phyloP scores from a whole-genome alignment of 2,113 vertebrate species.

The Chelonoidis abingdonii region DNA sequence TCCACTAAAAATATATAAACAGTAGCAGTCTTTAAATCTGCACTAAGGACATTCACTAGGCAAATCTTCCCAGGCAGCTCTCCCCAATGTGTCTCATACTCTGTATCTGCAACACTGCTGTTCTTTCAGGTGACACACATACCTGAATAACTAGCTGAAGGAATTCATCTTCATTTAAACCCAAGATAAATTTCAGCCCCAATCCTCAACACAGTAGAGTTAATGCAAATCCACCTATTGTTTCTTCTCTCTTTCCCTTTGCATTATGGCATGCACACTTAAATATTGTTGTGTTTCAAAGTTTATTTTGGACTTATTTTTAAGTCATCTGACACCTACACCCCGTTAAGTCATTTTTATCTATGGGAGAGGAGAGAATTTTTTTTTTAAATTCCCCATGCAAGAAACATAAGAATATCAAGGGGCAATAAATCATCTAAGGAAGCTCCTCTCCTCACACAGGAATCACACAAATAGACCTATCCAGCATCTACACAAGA shows the following conservation, averaged over 20 bases:
- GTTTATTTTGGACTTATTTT: not conserved
- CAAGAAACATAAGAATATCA: not conserved
- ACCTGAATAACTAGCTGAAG: not conserved
- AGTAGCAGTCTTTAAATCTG: not conserved
- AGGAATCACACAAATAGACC: fast-evolving
- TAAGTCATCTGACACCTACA: not conserved
- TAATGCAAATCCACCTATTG: fast-evolving
- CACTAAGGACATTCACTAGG: not conserved
- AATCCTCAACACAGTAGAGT: not conserved
- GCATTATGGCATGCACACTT: too few relatives aligned
- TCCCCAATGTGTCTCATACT: too few relatives aligned
- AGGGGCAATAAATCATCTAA: fast-evolving
- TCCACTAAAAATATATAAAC: not conserved
- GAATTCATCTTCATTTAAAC: fast-evolving
- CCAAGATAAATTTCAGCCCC: not conserved
- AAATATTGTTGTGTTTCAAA: too few relatives aligned
- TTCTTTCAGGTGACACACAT: fast-evolving
- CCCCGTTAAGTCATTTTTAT: not conserved
- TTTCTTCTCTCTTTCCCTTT: fast-evolving
- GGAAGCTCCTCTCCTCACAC: fast-evolving
- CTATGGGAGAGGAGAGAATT: not conserved
- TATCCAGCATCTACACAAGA: fast-evolving
- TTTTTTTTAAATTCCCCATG: not conserved
- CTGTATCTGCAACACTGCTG: fast-evolving
- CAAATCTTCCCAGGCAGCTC: not conserved